Evolutionary conservation across 2,888 invertebrate genomes (phyloP), one percentile per base, ranked within the genome.

Genomic region (Drosophila parthenogenetica): DNA sequence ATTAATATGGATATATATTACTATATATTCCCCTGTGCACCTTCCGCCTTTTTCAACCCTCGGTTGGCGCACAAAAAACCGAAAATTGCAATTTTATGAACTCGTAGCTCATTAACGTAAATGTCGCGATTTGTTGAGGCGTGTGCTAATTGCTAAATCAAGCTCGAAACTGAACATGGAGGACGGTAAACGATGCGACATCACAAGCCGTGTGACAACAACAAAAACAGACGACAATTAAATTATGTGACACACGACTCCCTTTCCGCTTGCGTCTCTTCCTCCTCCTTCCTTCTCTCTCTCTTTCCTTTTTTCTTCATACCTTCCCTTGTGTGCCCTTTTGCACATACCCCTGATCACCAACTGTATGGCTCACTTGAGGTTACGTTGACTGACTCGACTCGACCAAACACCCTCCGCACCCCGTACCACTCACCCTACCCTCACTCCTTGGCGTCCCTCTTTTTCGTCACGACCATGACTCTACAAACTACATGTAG

Each of bases 101-200:
- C 67, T 74, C 45, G 54, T 37, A 35, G 64, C 71, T 77, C 74
- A 77, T 77, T 83, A 77, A 55, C 63, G 42, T 25, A 42, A 60
- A 49, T 45, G 46, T 46, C 37, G 65, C 46, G 54, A 40, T 69
- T 58, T 57, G 77, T n/a, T 43, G 71, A 74, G 66, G 58, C 73
- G 85, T 66, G 42, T 51, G 79, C 79, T 85, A 85, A 81, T 85
- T 85, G 73, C 79, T 81, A 81, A 81, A 81, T 81, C 82, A 85
- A 81, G 79, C 69, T 35, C 70, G 48, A 59, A 66, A 64, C 17
- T 79, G 76, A 71, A 43, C 67, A 48, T 48, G 55, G 40, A 32
- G 57, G 48, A 40, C 17, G 46, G n/a, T 42, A 8, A 29, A 32
- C 13, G 54, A 25, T 11, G 55, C 17, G 29, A 25, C 53, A 14